Conservation (phyloP, 2,888 invertebrate species). For the Tortricodes alternella region DNA sequence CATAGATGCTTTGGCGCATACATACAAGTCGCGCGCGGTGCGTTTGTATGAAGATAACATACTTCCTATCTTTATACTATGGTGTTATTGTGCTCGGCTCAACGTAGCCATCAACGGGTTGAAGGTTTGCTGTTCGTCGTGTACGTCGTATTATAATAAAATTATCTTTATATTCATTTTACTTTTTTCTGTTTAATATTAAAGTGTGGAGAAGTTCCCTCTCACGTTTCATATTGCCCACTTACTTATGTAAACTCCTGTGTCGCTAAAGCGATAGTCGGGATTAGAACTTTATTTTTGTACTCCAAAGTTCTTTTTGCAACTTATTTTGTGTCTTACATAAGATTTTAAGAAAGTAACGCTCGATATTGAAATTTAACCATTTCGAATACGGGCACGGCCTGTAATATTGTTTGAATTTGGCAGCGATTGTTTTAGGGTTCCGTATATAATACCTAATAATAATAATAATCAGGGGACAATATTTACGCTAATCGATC, state of each 20-base stretch:
- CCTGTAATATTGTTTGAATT: conserved; percentile 1
- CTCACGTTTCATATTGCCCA: not conserved
- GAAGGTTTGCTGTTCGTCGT: too few species aligned
- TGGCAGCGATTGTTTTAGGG: conserved; percentile 12
- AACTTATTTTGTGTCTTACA: too few species aligned
- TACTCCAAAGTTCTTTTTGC: too few species aligned
- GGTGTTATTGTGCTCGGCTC: too few species aligned
- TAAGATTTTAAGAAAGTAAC: not conserved
- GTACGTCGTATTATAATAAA: not conserved
- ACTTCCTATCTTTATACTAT: too few species aligned
- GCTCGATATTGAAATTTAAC: conserved; percentile 7
- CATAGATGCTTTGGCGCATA: too few species aligned
- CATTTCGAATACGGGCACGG: not conserved
- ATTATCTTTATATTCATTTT: not conserved
- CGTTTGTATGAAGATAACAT: too few species aligned
- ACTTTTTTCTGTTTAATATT: not conserved
- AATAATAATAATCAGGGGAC: too few species aligned
- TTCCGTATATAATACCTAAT: too few species aligned
- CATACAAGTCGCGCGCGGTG: too few species aligned
- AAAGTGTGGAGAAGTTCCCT: not conserved
- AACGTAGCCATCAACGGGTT: too few species aligned
- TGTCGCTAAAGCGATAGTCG: not conserved
- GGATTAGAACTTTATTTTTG: not conserved
- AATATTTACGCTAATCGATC: too few species aligned
- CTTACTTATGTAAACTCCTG: not conserved